Conservation (phyloP, 2,888 invertebrate species). For the Noctua comes region DNA sequence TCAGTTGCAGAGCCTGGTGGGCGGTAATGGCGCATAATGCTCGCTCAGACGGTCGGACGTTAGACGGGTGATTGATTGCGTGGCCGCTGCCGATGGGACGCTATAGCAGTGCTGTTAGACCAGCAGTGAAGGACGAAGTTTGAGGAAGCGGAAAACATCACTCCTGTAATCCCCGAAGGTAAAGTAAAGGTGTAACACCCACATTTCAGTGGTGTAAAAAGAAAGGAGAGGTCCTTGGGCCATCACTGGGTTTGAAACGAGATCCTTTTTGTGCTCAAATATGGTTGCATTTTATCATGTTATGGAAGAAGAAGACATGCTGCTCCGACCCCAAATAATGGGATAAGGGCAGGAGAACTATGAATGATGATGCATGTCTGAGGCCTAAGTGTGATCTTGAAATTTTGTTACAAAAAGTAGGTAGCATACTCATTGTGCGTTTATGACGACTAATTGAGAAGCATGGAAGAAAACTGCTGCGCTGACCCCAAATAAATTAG, state of each 20-base stretch:
- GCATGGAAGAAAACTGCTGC: background rate
- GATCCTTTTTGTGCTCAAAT: background rate
- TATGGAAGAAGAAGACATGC: background rate
- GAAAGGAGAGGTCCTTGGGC: background rate
- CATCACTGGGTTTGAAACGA: background rate
- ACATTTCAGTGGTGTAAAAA: background rate
- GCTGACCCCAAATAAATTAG: background rate
- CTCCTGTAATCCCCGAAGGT: background rate
- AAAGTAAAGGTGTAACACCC: background rate
- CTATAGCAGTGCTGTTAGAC: constrained; percentile 20
- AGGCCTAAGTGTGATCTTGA: too few species aligned
- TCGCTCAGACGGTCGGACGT: constrained; percentile 13
- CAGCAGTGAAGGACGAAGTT: constrained; percentile 40
- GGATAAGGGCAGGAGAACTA: background rate
- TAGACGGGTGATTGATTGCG: constrained; percentile 56
- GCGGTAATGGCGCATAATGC: constrained; percentile 54
- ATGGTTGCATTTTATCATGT: background rate
- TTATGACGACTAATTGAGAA: too few species aligned
- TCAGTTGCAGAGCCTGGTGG: constrained; percentile 50
- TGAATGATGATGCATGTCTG: background rate
- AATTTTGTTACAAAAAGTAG: too few species aligned
- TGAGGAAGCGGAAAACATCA: background rate
- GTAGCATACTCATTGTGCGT: too few species aligned
- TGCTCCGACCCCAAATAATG: background rate
- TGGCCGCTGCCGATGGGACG: constrained; percentile 33